Evolutionary conservation across 1,140 invertebrate genomes (phyloP), one percentile per base, ranked within the genome.

Genomic region (Apis laboriosa): DNA sequence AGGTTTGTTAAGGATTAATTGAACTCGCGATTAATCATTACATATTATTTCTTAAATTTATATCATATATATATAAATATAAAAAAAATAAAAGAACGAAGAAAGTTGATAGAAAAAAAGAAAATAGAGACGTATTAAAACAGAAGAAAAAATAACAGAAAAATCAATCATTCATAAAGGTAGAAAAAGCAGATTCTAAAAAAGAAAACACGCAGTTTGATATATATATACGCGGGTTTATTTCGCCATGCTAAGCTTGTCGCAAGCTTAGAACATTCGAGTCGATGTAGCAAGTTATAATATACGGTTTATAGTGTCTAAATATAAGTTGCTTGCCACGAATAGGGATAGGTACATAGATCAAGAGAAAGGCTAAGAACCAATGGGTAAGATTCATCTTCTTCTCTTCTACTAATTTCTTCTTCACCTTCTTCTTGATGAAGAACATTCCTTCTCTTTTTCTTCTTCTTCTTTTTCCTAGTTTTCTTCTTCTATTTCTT

Each of bases 261-360:
- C 66, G 70, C 83, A 34, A 9, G 64, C 61, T 78, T 61, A 68
- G 76, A 86, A 88, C 74, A 77, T 58, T 84, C 83, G 72, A 82
- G 85, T 78, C 68, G 63, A 51, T 61, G 63, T 64, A 68, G 56
- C 68, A n/a, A 82, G 83, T 77, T 87, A 76, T 87, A 88, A 88
- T 71, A 61, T 82, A 82, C 71, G 78, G 53, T 61, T 55, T 87
- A 85, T 84, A 86, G 75, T 64, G 75, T 76, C 72, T 63, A 73
- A 80, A 83, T 79, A 78, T 87, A 87, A 85, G 83, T 85, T 78
- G 84, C 84, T 88, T 81, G 83, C 82, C 78, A 84, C 53, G 86
- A 80, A 83, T 85, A 85, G 60, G 72, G 86, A 87, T 88, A 88
- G 68, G 63, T 85, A 85, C 86, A 85, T 88, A 88, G 87, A 88